A percentile compares a stretch with the other conserved stretches of the same genome.
Evolutionary conservation across 2,113 vertebrate species (phyloP).

Genomic region (Rallus limicola): DNA sequence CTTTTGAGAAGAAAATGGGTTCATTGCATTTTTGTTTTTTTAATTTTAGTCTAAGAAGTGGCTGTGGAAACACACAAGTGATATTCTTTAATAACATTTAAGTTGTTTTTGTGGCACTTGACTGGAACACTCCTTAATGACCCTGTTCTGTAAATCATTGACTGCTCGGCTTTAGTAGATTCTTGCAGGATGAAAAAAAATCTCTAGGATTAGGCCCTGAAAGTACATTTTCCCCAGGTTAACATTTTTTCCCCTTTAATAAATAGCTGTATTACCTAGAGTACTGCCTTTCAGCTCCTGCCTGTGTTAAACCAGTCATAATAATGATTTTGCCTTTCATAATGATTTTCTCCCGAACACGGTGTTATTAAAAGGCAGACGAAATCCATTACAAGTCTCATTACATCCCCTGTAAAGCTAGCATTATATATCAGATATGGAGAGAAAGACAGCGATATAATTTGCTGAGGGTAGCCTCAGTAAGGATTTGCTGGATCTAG

Average conservation of each 20-base stretch:
- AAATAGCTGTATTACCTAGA: slow-evolving; percentile 2
- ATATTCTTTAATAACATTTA: not conserved
- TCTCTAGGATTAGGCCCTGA: not conserved
- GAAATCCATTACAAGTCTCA: slow-evolving; percentile 28
- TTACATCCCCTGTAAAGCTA: slow-evolving; percentile 21
- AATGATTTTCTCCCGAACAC: not conserved
- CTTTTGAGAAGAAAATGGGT: not conserved
- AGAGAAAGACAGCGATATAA: not conserved
- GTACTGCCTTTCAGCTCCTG: not conserved
- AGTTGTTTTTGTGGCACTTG: not conserved
- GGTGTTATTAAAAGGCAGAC: slow-evolving; percentile 25
- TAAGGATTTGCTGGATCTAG: not conserved
- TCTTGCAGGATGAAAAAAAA: not conserved
- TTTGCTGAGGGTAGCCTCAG: not conserved
- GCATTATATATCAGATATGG: not conserved
- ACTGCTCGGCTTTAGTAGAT: not conserved
- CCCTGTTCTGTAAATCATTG: not conserved
- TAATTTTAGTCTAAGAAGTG: not conserved
- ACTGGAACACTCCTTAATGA: not conserved
- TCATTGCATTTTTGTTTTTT: not conserved
- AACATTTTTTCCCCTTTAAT: not conserved
- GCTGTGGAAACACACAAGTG: not conserved
- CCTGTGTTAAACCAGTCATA: not conserved
- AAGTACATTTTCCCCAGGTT: not conserved
- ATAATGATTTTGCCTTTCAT: slow-evolving; percentile 10